Conservation (phyloP, 2,888 invertebrate genomes). For the Cerastis leucographa region DNA sequence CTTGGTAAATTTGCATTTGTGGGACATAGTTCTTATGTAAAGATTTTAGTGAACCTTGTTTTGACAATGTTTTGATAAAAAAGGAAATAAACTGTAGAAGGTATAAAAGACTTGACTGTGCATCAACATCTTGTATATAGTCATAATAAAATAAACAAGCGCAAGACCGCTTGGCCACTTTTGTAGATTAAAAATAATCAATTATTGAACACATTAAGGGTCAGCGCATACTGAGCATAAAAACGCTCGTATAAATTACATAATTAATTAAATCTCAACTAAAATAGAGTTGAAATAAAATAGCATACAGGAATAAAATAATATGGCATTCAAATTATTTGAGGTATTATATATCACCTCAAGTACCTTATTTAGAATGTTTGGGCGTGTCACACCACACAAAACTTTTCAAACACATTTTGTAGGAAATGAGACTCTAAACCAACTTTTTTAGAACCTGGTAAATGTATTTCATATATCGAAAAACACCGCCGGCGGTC, state of each 20-base stretch:
- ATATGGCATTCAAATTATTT: background rate
- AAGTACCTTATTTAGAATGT: background rate
- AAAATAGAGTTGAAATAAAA: background rate
- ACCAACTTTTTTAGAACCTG: background rate
- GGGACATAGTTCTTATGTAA: too few relatives aligned
- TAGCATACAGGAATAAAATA: background rate
- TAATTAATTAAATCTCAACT: background rate
- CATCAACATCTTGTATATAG: conserved; percentile 2
- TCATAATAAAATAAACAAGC: background rate
- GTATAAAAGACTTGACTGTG: background rate
- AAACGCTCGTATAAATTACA: background rate
- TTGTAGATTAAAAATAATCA: conserved; percentile 2
- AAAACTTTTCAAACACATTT: background rate
- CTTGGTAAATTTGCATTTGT: background rate
- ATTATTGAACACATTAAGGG: background rate
- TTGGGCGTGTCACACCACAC: background rate
- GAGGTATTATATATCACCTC: background rate
- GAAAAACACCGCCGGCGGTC: too few relatives aligned
- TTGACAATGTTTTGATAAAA: too few relatives aligned
- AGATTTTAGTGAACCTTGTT: too few relatives aligned
- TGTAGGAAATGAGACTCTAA: background rate
- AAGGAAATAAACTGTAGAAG: background rate
- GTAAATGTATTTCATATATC: too few relatives aligned
- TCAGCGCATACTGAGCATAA: background rate
- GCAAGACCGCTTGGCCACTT: background rate